phyloP scores from a whole-genome alignment of 2,797 vertebrate genomes.

The Caiman crocodilus region DNA sequence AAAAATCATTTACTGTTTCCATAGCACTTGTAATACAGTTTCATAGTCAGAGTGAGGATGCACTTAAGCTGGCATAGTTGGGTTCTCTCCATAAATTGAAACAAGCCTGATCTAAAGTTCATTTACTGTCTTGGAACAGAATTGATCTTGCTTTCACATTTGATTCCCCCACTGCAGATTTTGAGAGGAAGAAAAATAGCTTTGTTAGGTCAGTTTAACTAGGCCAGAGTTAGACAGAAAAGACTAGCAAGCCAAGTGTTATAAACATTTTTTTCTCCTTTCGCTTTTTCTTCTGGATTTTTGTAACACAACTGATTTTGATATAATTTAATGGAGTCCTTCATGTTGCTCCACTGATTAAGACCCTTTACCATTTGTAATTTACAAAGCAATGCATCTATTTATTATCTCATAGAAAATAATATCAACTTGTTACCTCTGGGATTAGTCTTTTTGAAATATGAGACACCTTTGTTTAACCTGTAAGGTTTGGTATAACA shows the following conservation, averaged over 20 bases:
- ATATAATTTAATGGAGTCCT: neutral
- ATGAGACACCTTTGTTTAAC: neutral
- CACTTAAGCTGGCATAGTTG: constrained; percentile 48
- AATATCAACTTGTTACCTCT: neutral
- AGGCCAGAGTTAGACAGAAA: constrained; percentile 40
- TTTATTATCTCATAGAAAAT: neutral
- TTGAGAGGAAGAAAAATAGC: constrained; percentile 77
- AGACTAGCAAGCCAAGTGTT: constrained; percentile 17
- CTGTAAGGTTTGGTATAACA: neutral
- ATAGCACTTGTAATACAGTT: constrained; percentile 49
- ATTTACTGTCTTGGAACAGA: constrained; percentile 76
- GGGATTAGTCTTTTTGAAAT: neutral
- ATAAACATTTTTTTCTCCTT: neutral
- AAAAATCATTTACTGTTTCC: constrained; percentile 49
- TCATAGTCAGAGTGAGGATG: constrained; percentile 40
- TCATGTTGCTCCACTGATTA: fast-evolving
- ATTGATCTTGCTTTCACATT: constrained; percentile 85
- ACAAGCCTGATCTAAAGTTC: constrained; percentile 74
- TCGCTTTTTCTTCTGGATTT: neutral
- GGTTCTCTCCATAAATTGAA: constrained; percentile 74
- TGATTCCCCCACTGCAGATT: constrained; percentile 77
- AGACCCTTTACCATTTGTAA: neutral
- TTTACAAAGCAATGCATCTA: neutral
- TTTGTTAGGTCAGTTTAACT: constrained; percentile 60
- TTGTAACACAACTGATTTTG: neutral